phyloP scores from a whole-genome alignment of 2,797 vertebrate genomes.

The Notolabrus celidotus region DNA sequence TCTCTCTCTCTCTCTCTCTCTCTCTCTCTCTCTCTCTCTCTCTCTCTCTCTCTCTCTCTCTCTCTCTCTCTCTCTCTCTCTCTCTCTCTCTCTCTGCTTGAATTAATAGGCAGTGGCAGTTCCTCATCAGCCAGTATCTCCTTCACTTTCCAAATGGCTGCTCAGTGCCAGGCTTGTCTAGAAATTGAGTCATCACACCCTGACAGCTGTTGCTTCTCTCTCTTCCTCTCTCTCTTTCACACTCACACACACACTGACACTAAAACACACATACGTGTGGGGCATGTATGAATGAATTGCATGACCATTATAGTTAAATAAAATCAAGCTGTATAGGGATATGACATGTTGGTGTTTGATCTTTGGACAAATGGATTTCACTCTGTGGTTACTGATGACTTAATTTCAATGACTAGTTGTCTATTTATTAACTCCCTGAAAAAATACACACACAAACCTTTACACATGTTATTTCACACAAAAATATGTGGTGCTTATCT shows the following conservation, averaged over 20 bases:
- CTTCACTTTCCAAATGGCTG: conserved; percentile 74
- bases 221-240: not conserved
- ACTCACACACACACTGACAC: not conserved
- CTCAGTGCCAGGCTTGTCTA: conserved; percentile 75
- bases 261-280: not conserved
- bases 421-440: not conserved
- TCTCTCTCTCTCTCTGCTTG: conserved; percentile 24
- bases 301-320: conserved; percentile 25
- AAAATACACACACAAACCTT: not conserved
- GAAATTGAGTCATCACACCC: conserved; percentile 78
- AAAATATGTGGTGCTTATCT: no score
- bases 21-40: conserved; percentile 2
- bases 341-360: conserved; percentile 1
- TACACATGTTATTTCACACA: not conserved
- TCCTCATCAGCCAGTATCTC: conserved; percentile 72
- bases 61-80: not conserved
- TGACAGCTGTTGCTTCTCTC: conserved; percentile 71
- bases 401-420: conserved; percentile 6
- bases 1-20: not conserved
- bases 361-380: conserved; percentile 25
- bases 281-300: conserved; percentile 46
- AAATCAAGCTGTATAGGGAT: conserved; percentile 16
- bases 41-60: conserved; percentile 14
- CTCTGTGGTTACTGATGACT: conserved; percentile 15
- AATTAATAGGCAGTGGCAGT: conserved; percentile 74